Base-by-base conservation (phyloP, 1,140 invertebrate species). In the Trigoniulus corallinus region DNA sequence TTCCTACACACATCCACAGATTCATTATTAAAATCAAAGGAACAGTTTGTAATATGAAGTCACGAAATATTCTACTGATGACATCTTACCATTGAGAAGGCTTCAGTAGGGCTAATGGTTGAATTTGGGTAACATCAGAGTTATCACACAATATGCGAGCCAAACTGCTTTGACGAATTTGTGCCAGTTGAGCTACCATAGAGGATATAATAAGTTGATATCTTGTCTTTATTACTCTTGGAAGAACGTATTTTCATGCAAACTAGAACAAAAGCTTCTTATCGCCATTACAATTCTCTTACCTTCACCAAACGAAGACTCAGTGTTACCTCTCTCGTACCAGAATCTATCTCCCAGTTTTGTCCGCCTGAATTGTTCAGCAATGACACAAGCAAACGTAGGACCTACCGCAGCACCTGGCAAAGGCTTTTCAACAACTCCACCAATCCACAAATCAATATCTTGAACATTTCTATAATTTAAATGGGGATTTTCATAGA, bases 321-420 rank as follows among this genome's bases (percentile, higher is more conserved):
- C 55, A 61, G 0, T 61, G 59, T 45, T 51, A 56, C 21, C 61
- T 59, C 0, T 71, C 57, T 77, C 75, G 55, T 73, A 78, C 67
- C 72, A 78, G 59, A 73, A 77, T 27, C 75, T 57, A 59, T 78
- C 77, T 26, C 76, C 77, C 55, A 62, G 61, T 49, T 72, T 67
- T 2, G 76, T 53, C 50, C 65, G 60, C 50, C 63, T 61, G 58
- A 79, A 77, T 54, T 76, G 74, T 50, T 67, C 65, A 15, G 63
- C 73, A 24, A 78, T 66, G 27, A 77, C 63, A 54, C 74, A 76
- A 21, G 67, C 66, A 56, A 74, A 73, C 12, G 73, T 75, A 4
- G 72, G 71, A 1, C 74, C 74, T 1, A 73, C 58, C 55, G 72
- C 59, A 2, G 67, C 69, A 2, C 67, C 70, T 7, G 56, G 55